phyloP scores from a whole-genome alignment of 2,888 invertebrate species.

The Osmoderma eremita region DNA sequence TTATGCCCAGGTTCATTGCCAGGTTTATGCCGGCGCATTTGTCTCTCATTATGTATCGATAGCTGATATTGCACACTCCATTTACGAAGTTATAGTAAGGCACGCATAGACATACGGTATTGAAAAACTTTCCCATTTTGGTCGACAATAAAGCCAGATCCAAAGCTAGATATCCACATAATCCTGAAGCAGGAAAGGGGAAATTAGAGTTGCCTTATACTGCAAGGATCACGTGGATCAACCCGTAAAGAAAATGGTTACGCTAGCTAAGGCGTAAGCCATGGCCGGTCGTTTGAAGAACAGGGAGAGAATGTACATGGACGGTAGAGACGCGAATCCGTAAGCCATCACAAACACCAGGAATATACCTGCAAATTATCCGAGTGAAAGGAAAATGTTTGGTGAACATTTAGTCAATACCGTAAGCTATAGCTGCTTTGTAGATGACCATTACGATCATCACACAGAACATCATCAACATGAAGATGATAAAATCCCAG shows the following conservation, averaged over 20 bases:
- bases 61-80: constrained; percentile 53
- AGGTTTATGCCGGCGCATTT: neutral
- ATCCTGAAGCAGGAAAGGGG: neutral
- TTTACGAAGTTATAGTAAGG: constrained; percentile 75
- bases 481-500: constrained; percentile 74
- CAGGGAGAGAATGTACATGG: constrained; percentile 76
- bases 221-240: constrained; percentile 53
- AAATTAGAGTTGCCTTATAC: neutral
- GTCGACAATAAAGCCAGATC: neutral
- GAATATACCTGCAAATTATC: constrained; percentile 66
- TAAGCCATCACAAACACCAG: constrained; percentile 74
- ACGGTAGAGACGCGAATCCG: constrained; percentile 77
- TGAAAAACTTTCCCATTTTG: constrained; percentile 62
- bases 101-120: constrained; percentile 74
- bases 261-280: constrained; percentile 78
- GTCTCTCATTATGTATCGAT: neutral
- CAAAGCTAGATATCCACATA: neutral
- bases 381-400: constrained; percentile 51
- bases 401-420: constrained; percentile 62
- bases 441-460: constrained; percentile 72
- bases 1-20: too few species aligned
- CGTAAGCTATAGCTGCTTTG: constrained; percentile 65
- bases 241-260: constrained; percentile 78
- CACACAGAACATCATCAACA: constrained; percentile 68
- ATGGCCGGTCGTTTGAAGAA: constrained; percentile 77